Base-by-base conservation (phyloP, 2,113 vertebrate genomes). In the Echinops telfairi region DNA sequence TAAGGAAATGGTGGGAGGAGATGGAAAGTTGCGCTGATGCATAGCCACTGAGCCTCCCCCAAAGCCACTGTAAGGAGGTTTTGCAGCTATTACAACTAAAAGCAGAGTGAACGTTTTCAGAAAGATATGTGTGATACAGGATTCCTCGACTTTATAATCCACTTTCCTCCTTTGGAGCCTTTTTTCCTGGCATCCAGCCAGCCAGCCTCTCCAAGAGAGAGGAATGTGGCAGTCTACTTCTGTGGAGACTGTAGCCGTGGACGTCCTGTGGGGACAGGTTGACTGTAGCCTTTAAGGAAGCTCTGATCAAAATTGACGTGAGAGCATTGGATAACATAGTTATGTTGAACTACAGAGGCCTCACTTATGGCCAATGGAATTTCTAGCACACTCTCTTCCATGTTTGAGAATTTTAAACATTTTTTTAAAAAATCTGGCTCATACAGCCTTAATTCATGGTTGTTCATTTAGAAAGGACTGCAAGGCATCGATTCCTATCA, bases 61-160 rank as follows among this genome's bases (percentile, higher is more conserved):
- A 78, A 79, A 88, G 90, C 92, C 64, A 71, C 20, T 62, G 66
- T 80, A 25, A 88, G n/a, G 75, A 86, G 91, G 47, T 64, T 78
- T 89, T 92, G 43, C 83, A 93, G 60, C 64, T 94, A 31, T 94
- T 97, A 31, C 93, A 95, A 97, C 86, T 90, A 97, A 82, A 81
- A 84, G 10, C 64, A 79, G 94, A 58, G 73, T 82, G 68, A 88
- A 73, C 81, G 38, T 83, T 96, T 95, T 94, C 96, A 95, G 90
- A 94, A 95, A 80, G 90, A 82, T 83, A 43, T 12, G 47, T 94
- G 91, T 90, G 62, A 88, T 94, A 53, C 58, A 75, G 71, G 58
- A 82, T 95, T 95, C 95, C 93, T 85, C 93, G 89, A 90, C 91
- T 92, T 95, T 79, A 70, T 96, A 95, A 96, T 96, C 96, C 89